Evolutionary conservation across 2,797 vertebrate genomes (phyloP).

Genomic region (Sebastes dallii): DNA sequence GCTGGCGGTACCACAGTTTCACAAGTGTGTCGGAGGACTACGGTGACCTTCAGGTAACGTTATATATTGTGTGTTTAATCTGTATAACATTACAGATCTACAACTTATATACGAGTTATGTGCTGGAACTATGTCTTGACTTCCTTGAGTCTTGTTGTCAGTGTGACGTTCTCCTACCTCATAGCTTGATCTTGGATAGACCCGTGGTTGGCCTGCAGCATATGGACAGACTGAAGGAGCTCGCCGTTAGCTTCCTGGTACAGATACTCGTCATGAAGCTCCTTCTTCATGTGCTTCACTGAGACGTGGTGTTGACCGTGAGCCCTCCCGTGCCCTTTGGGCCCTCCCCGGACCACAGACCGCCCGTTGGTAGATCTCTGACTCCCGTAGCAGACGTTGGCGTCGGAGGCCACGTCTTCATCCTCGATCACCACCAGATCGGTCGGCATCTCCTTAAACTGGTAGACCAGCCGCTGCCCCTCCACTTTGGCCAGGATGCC

Average conservation of each 20-base stretch:
- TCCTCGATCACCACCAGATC: conserved; percentile 91
- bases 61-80: not conserved
- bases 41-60: too few relatives aligned
- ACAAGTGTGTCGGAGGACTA: too few relatives aligned
- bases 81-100: not conserved
- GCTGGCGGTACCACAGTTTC: too few relatives aligned
- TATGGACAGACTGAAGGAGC: conserved; percentile 76
- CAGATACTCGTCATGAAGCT: conserved; percentile 74
- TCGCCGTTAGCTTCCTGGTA: conserved; percentile 67
- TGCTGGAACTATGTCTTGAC: not conserved
- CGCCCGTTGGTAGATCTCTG: conserved; percentile 75
- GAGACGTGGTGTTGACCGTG: conserved; percentile 65
- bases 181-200: conserved; percentile 75
- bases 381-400: conserved; percentile 56
- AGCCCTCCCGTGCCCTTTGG: conserved; percentile 62
- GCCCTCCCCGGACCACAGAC: conserved; percentile 59
- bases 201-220: conserved; percentile 78
- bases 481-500: conserved; percentile 93
- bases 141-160: not conserved
- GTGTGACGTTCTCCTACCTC: conserved; percentile 75
- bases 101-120: not conserved
- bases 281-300: conserved; percentile 79
- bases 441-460: conserved; percentile 92
- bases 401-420: conserved; percentile 71
- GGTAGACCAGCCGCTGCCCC: conserved; percentile 91